A percentile compares a stretch with the other conserved stretches of the same genome.
Conservation (phyloP, 92 coral and sea anemone genomes). For the Metridium senile region DNA sequence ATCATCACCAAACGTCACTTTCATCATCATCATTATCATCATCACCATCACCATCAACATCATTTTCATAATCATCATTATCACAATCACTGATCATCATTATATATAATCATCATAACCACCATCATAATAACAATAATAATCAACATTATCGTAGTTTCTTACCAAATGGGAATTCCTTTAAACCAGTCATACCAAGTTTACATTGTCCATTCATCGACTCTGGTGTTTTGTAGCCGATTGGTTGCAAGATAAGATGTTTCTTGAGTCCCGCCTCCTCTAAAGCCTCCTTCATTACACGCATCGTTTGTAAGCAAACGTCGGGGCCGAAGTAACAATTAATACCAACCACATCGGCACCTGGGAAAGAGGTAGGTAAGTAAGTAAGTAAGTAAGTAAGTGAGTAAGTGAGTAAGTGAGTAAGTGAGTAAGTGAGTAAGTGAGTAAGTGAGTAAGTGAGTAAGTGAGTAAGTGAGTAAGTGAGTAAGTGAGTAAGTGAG, state of each 20-base stretch:
- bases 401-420: too few species aligned
- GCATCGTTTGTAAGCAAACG: constrained; percentile 51
- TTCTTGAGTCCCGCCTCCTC: constrained; percentile 75
- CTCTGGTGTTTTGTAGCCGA: constrained; percentile 73
- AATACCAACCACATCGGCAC: constrained; percentile 50
- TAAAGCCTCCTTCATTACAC: constrained; percentile 63
- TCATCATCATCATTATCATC: not conserved
- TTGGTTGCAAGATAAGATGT: constrained; percentile 67
- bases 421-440: too few species aligned
- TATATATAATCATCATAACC: not conserved
- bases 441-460: too few species aligned
- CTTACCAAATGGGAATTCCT: constrained; percentile 79
- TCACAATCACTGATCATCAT: not conserved
- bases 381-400: too few species aligned
- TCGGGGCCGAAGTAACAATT: constrained; percentile 78
- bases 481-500: too few species aligned
- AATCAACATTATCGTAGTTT: not conserved
- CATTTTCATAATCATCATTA: not conserved
- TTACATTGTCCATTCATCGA: constrained; percentile 13
- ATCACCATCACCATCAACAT: not conserved
- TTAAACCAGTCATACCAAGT: constrained; percentile 59
- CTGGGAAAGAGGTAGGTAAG: too few species aligned
- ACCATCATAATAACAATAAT: not conserved
- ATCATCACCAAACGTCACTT: not conserved
- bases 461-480: too few species aligned